Conservation (phyloP, 2,888 invertebrate species). For the Idaea straminata region DNA sequence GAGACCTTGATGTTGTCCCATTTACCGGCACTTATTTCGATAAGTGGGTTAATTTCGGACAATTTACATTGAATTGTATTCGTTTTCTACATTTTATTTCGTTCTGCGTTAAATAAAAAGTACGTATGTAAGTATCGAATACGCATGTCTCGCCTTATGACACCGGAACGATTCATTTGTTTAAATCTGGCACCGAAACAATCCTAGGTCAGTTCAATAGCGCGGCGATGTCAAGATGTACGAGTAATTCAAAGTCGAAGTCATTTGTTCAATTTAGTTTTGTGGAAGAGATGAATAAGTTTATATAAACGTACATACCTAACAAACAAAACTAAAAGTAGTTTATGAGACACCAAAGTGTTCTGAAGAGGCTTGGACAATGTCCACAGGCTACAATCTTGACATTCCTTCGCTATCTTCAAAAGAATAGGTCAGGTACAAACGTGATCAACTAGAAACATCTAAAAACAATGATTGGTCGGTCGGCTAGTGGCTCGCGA, state of each 20-base stretch:
- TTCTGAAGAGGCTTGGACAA: no score
- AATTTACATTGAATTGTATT: background rate
- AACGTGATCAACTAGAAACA: background rate
- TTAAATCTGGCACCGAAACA: background rate
- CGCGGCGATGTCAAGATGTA: background rate
- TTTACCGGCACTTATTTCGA: background rate
- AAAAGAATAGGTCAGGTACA: background rate
- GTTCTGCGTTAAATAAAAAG: background rate
- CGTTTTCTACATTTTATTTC: background rate
- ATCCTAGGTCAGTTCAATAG: background rate
- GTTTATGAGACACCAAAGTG: no score
- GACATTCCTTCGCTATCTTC: no score
- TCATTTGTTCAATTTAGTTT: background rate
- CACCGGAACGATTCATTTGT: background rate
- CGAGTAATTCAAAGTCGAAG: background rate
- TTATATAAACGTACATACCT: no score
- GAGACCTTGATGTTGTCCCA: background rate
- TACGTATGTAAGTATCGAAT: background rate
- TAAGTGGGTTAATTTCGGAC: background rate
- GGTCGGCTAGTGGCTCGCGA: constrained; percentile 1
- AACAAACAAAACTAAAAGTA: no score
- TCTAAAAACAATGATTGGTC: background rate
- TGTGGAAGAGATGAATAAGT: no score
- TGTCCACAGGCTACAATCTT: no score
- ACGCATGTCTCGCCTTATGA: background rate